These are phyloP conservation scores for Rhinolophus ferrumequinum DNA, from an alignment of 2,113 vertebrate genomes.

Conservation along the genomic window DNA sequence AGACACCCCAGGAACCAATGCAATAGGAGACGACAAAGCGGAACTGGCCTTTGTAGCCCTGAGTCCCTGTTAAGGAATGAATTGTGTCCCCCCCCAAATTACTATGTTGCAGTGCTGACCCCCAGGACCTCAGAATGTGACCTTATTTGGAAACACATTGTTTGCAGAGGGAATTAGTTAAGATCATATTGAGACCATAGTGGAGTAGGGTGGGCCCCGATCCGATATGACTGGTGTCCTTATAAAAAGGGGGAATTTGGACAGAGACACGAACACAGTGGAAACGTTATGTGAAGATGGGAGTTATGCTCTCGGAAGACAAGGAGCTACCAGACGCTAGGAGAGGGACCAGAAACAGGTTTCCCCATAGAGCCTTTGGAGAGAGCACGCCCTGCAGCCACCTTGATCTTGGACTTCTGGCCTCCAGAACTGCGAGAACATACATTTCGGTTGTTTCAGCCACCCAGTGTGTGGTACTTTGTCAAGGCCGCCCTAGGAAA, in stretches of 20 bases:
- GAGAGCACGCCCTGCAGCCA: rapidly evolving
- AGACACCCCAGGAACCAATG: too few species aligned
- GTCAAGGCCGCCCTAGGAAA: background rate
- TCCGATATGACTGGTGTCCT: background rate
- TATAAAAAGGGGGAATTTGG: background rate
- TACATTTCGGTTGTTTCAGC: background rate
- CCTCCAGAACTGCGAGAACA: background rate
- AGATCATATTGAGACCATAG: background rate
- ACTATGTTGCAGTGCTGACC: background rate
- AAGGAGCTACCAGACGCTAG: background rate
- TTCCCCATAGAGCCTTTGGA: background rate
- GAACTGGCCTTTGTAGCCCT: background rate
- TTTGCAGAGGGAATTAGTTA: background rate
- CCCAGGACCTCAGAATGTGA: background rate
- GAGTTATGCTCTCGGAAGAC: rapidly evolving
- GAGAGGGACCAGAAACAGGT: background rate
- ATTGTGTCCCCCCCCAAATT: background rate
- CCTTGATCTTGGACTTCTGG: background rate
- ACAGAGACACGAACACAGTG: background rate
- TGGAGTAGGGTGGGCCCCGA: too few species aligned
- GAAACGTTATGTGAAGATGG: rapidly evolving
- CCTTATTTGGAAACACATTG: background rate
- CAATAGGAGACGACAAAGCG: too few species aligned
- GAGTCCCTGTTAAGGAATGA: background rate
- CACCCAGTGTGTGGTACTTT: background rate